phyloP scores from a whole-genome alignment of 35 echinoderm and acorn worm genomes.

The Lytechinus pictus region DNA sequence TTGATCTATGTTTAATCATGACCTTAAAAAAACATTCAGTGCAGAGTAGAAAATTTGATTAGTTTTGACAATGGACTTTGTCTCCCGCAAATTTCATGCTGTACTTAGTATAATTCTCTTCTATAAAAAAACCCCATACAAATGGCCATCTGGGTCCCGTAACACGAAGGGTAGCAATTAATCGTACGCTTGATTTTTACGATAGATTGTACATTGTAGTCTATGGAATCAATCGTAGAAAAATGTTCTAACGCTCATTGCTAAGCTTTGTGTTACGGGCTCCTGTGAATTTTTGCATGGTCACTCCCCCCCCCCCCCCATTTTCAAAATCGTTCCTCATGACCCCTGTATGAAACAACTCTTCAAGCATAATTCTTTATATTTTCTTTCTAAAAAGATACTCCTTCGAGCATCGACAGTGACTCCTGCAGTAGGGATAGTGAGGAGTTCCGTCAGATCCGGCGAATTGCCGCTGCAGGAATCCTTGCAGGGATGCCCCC shows the following conservation, averaged over 20 bases:
- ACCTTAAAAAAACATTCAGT: too few relatives aligned
- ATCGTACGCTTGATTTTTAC: too few relatives aligned
- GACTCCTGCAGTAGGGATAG: conserved; percentile 28
- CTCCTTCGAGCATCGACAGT: background rate
- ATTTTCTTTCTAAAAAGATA: background rate
- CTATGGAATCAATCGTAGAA: background rate
- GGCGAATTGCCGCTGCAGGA: background rate
- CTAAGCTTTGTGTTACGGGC: background rate
- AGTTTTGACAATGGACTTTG: too few relatives aligned
- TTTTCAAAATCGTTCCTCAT: background rate
- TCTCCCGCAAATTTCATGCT: too few relatives aligned
- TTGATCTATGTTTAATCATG: too few relatives aligned
- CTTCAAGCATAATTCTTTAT: background rate
- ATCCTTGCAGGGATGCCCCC: background rate
- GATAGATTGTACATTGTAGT: too few relatives aligned
- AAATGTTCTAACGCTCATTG: too few relatives aligned
- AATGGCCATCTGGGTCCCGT: background rate
- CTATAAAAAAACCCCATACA: background rate
- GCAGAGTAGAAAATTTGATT: too few relatives aligned
- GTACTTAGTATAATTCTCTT: too few relatives aligned
- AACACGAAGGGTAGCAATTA: background rate
- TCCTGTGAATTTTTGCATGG: too few relatives aligned
- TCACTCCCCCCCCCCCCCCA: background rate
- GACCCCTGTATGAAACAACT: too few relatives aligned
- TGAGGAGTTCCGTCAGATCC: conserved; percentile 22